Conservation (phyloP, 2,113 vertebrate genomes). For the Caracal caracal region DNA sequence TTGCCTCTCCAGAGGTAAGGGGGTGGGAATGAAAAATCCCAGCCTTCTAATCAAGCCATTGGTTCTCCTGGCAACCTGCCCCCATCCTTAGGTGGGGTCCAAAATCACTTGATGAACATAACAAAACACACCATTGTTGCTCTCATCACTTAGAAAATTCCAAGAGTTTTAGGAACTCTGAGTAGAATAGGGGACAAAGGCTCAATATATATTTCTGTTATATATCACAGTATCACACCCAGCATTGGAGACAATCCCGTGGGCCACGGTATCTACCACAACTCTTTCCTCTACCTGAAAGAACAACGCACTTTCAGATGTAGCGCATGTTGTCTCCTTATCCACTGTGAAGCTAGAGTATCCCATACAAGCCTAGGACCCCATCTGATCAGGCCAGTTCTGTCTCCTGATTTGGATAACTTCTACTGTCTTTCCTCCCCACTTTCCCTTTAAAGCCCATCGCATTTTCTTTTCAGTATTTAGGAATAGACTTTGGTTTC, state of each 20-base stretch:
- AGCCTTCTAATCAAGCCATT: background rate
- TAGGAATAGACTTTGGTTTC: background rate
- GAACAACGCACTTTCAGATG: background rate
- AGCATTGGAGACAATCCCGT: accelerated
- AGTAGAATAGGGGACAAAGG: background rate
- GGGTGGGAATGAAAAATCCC: background rate
- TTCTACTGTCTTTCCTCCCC: background rate
- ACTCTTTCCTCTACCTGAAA: background rate
- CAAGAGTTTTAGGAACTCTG: background rate
- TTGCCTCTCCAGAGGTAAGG: background rate
- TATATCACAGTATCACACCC: background rate
- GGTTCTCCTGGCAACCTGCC: background rate
- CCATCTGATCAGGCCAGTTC: background rate
- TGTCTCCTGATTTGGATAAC: background rate
- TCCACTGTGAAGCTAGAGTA: background rate
- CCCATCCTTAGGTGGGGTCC: background rate
- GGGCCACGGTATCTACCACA: background rate
- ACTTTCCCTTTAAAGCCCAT: background rate
- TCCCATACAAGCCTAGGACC: background rate
- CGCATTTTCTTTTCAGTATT: background rate
- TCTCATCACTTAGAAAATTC: background rate
- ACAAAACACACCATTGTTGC: background rate
- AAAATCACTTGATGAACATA: background rate
- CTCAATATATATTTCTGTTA: background rate
- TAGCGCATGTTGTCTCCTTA: background rate